Percentiles rank a stretch among this genome's conserved stretches.
Evolutionary conservation across 2,888 invertebrate species (phyloP).

Genomic region (Ophion slaviceki): DNA sequence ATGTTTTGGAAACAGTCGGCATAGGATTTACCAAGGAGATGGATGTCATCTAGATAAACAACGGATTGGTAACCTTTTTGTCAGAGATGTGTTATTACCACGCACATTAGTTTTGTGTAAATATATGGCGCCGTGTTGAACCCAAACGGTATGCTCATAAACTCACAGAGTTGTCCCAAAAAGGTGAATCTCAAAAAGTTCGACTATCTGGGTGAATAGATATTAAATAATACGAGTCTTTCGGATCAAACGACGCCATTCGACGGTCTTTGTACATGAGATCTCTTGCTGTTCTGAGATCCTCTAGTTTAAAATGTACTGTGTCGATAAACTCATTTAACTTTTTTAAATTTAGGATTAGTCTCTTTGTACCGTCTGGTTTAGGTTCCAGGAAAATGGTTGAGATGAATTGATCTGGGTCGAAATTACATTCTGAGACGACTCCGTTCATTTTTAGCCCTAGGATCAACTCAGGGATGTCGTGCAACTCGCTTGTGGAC

Average conservation of each 20-base stretch:
- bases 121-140: conserved; percentile 29
- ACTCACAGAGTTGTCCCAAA: conserved; percentile 25
- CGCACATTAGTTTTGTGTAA: conserved; percentile 29
- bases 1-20: not conserved
- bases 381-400: conserved; percentile 66
- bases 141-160: conserved; percentile 29
- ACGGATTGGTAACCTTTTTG: conserved; percentile 27
- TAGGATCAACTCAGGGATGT: conserved; percentile 21
- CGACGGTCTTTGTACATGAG: conserved; percentile 36
- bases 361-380: conserved; percentile 41
- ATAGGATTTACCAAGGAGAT: conserved; percentile 26
- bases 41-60: conserved; percentile 34
- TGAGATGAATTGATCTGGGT: conserved; percentile 66
- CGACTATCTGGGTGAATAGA: not conserved
- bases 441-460: conserved; percentile 30
- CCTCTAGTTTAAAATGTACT: conserved; percentile 67
- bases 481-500: conserved; percentile 17
- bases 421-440: not conserved
- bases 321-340: conserved; percentile 67
- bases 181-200: conserved; percentile 36
- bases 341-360: not conserved
- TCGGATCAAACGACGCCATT: conserved; percentile 31
- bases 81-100: conserved; percentile 18
- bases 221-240: conserved; percentile 28
- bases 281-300: too few relatives aligned